phyloP scores from a whole-genome alignment of 2,113 vertebrate species.

The Cyanistes caeruleus region DNA sequence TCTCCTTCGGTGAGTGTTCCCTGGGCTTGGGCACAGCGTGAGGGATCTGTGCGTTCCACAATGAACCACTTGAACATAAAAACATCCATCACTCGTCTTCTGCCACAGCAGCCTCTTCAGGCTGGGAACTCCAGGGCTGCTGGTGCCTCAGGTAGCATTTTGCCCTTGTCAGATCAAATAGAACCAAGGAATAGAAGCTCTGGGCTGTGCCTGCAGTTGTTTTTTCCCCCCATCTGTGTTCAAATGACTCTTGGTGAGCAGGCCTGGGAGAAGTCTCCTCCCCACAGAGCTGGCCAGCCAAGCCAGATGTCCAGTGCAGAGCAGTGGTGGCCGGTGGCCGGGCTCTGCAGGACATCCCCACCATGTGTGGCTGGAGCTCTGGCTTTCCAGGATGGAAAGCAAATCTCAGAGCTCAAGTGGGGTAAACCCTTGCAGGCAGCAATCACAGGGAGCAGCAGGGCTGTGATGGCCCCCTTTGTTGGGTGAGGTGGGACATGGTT shows the following conservation, averaged over 20 bases:
- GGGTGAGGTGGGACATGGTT: not conserved
- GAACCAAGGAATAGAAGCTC: too few relatives aligned
- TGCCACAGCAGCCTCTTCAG: not conserved
- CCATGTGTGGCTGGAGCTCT: not conserved
- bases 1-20: constrained; percentile 85
- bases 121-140: not conserved
- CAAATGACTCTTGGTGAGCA: not conserved
- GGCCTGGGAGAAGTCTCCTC: not conserved
- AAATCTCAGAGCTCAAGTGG: not conserved
- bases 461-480: not conserved
- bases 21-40: not conserved
- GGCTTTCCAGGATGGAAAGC: not conserved
- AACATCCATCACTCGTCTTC: accelerated
- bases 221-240: not conserved
- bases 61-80: not conserved
- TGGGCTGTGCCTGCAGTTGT: not conserved
- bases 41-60: not conserved
- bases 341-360: not conserved
- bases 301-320: not conserved
- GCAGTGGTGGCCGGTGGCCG: not conserved
- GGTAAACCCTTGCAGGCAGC: not conserved
- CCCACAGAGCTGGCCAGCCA: not conserved
- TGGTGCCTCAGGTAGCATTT: not conserved
- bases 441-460: not conserved
- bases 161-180: not conserved